A percentile compares a stretch with the other conserved stretches of the same genome.
Evolutionary conservation across 2,888 invertebrate genomes (phyloP).

Genomic region (Agriotes lineatus): DNA sequence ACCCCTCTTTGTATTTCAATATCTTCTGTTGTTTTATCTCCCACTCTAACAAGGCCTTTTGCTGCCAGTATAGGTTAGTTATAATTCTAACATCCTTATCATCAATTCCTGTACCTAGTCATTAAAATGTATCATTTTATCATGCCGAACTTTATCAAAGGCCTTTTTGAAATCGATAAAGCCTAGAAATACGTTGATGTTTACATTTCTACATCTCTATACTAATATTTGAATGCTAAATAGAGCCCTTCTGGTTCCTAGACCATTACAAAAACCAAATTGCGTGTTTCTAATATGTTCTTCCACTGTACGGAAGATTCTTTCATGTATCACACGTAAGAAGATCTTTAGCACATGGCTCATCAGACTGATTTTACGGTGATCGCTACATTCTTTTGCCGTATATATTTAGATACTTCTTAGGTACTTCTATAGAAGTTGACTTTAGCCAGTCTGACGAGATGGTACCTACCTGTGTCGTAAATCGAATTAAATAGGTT

Average conservation of each 20-base stretch:
- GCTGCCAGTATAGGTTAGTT: no score
- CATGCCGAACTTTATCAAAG: no score
- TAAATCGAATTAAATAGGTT: neutral
- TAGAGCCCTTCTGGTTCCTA: neutral
- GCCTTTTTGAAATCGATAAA: neutral
- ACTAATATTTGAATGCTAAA: neutral
- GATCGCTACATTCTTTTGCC: neutral
- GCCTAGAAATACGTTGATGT: neutral
- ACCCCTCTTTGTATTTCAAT: no score
- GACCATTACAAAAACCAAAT: neutral
- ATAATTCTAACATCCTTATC: no score
- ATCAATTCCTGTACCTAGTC: no score
- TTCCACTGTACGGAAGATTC: neutral
- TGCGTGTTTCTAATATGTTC: neutral
- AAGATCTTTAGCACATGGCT: neutral
- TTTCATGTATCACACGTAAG: neutral
- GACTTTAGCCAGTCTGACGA: neutral
- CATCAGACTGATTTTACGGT: no score
- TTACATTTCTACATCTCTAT: neutral
- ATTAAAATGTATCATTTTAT: neutral
- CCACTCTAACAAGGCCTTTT: no score
- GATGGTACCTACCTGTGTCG: neutral
- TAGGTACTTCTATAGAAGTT: neutral
- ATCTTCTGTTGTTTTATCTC: no score
- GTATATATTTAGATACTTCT: neutral